Base-by-base conservation (phyloP, 2,113 vertebrate genomes). In the Tricholaema leucomelas region DNA sequence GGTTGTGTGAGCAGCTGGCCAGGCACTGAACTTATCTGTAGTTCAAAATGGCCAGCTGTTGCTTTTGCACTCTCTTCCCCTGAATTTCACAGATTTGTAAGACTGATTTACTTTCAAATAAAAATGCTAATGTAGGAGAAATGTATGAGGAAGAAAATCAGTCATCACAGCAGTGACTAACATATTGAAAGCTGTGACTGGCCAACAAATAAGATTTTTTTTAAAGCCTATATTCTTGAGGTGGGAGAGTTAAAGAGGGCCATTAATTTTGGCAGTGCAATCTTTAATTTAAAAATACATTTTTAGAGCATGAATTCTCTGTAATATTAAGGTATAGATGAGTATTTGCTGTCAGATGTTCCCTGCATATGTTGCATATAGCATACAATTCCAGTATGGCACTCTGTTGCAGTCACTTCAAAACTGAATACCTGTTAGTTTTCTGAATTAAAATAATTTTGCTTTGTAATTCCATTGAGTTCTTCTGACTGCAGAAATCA, bases 401-500 rank as follows among this genome's bases (percentile, higher is more conserved):
- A 60, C 40, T 82, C 36, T 4, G 36, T 63, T 40, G 52, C 67
- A 87, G 56, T 60, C 67, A 76, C 60, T 96, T 48, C 79, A 74
- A n/a, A 91, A 91, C 85, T 78, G 91, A 87, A 72, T 93, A 85
- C 31, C n/a, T 87, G 4, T 67, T 67, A 64, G 85, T 90, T 89
- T 93, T 71, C 84, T 80, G 71, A 85, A 84, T 72, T 52, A 64
- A 85, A 80, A 36, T 38, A 0, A 31, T 92, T 95, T 91, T 89
- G 30, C 48, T 81, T 89, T 36, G 2, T 89, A 80, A 82, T 74
- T 64, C 75, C n/a, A 6, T 64, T 82, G 60, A 85, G 64, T 52
- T 70, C 11, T 46, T 85, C 75, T 77, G 67, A 67, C 85, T 89
- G 75, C 52, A 60, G 72, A 81, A 89, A 85, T 87, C 79, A 79